Evolutionary conservation across 2,888 invertebrate genomes (phyloP), one percentile per base, ranked within the genome.

Genomic region (Apantesis nais): DNA sequence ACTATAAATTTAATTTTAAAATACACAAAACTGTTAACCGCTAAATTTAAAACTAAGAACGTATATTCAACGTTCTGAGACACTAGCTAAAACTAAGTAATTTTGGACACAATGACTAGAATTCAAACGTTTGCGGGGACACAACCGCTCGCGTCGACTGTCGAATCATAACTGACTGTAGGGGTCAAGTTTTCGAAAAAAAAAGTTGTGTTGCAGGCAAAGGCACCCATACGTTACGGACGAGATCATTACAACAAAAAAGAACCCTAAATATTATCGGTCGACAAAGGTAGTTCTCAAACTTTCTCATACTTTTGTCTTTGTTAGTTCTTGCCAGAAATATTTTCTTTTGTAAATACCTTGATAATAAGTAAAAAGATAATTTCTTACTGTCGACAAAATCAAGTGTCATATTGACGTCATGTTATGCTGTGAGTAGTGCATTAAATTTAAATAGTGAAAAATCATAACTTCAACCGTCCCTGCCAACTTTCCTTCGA

Each of bases 61-160:
- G 80, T 79, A 82, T 79, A 85, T 84, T 76, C 81, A 78, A 76
- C 81, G 79, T 88, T 81, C 76, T 29, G 61, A 76, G 87, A 85
- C 86, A 89, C 87, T 88, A 88, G 75, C 78, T 77, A 77, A 78
- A 81, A 82, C 83, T 83, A 80, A 78, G 80, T 83, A 82, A 89
- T 89, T 94, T 94, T 94, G 94, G 94, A 89, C 86, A 90, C 89
- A 93, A 92, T 94, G 94, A 95, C 95, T 95, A 95, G 94, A 95
- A 89, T 88, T 87, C 89, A 89, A 89, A 88, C 86, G 74, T 87
- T 87, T 86, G 89, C 89, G 88, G 83, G 84, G 80, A 84, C 82
- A 89, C 94, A 89, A 91, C 94, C 93, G 93, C 87, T 83, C 90
- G 88, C 92, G 90, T 80, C 92, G 89, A 91, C 93, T 91, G 92